Evolutionary conservation across 2,888 invertebrate species (phyloP).

Genomic region (Andrena dorsata): DNA sequence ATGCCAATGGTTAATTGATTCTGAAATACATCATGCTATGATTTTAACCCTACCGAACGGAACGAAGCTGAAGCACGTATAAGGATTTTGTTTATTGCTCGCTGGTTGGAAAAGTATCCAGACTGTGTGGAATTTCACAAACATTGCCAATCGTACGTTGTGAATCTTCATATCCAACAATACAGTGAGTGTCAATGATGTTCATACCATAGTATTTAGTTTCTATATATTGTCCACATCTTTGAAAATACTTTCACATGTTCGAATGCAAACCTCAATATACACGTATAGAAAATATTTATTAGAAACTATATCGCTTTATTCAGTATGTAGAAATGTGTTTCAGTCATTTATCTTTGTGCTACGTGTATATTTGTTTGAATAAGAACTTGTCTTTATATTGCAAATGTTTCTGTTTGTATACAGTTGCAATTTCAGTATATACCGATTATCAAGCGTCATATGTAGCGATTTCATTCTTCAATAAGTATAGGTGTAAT

Average conservation of each 20-base stretch:
- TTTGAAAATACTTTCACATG: slow-evolving; percentile 37
- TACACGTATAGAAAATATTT: background rate
- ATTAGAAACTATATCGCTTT: background rate
- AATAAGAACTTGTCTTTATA: background rate
- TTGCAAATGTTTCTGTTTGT: background rate
- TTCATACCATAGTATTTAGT: slow-evolving; percentile 20
- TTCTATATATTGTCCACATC: slow-evolving; percentile 23
- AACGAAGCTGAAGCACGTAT: slow-evolving; percentile 33
- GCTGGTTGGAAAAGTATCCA: slow-evolving; percentile 40
- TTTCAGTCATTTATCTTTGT: background rate
- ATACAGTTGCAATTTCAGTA: background rate
- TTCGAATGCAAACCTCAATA: background rate
- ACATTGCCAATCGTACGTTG: slow-evolving; percentile 19
- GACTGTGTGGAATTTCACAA: slow-evolving; percentile 32
- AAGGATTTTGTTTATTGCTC: slow-evolving; percentile 50
- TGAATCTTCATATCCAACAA: slow-evolving; percentile 33
- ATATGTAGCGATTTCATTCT: background rate
- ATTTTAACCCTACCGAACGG: slow-evolving; percentile 42
- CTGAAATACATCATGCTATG: slow-evolving; percentile 39
- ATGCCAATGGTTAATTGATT: slow-evolving; percentile 4
- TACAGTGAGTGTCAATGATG: slow-evolving; percentile 50
- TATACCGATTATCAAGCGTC: too few species aligned
- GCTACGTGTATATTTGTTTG: background rate
- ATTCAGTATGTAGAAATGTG: background rate
- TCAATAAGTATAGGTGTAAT: background rate